Evolutionary conservation across 2,113 vertebrate genomes (phyloP).

Genomic region (Antechinus stuartii): DNA sequence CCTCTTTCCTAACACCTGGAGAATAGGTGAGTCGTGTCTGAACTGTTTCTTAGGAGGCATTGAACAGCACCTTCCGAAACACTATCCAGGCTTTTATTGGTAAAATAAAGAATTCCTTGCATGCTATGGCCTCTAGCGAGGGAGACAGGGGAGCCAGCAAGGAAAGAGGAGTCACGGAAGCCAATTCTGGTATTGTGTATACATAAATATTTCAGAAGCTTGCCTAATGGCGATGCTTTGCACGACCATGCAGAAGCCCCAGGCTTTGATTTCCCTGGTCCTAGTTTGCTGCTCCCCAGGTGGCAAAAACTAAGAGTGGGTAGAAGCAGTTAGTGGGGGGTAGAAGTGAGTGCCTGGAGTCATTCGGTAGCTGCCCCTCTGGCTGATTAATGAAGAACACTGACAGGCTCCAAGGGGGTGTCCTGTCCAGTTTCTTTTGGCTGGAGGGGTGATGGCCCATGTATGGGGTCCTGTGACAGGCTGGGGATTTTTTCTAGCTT

Average conservation of each 20-base stretch:
- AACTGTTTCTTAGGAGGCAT: constrained; percentile 57
- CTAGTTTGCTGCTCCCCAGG: constrained; percentile 59
- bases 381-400: constrained; percentile 79
- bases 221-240: constrained; percentile 60
- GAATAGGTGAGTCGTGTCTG: constrained; percentile 59
- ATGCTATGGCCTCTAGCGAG: not conserved
- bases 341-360: constrained; percentile 69
- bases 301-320: constrained; percentile 52
- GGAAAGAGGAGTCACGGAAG: not conserved
- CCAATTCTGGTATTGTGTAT: not conserved
- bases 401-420: constrained; percentile 81
- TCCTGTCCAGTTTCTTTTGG: constrained; percentile 70
- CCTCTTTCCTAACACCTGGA: constrained; percentile 42
- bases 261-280: constrained; percentile 66
- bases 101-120: not conserved
- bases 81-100: not conserved
- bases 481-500: constrained; percentile 58
- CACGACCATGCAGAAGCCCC: constrained; percentile 66
- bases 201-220: constrained; percentile 70
- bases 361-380: constrained; percentile 74
- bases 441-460: constrained; percentile 77
- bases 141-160: not conserved
- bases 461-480: constrained; percentile 63
- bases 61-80: constrained; percentile 38
- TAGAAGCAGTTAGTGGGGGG: constrained; percentile 46